These are phyloP conservation scores for Fistularia tabacaria DNA, from an alignment of 2,797 vertebrate species.

Conservation along the genomic window DNA sequence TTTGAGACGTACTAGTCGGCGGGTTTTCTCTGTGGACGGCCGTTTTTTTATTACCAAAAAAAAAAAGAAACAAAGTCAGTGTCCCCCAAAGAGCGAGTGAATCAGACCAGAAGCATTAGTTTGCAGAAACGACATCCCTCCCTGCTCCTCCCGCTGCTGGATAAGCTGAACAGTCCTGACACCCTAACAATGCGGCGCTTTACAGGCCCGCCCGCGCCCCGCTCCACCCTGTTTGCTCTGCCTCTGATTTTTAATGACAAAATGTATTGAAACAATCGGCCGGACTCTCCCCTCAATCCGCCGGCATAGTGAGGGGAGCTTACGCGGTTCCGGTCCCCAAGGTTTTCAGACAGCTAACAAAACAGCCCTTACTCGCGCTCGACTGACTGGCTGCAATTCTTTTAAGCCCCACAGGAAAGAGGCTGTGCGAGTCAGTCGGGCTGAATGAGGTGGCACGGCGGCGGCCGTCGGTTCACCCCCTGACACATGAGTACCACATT, in stretches of 20 bases:
- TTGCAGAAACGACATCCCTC: constrained; percentile 82
- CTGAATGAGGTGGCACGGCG: constrained; percentile 77
- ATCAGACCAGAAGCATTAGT: constrained; percentile 83
- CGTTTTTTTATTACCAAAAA: no score
- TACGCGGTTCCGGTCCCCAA: constrained; percentile 88
- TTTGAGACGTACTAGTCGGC: no score
- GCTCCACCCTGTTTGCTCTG: constrained; percentile 85
- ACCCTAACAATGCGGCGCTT: constrained; percentile 84
- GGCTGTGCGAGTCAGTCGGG: constrained; percentile 76
- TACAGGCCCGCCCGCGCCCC: constrained; percentile 76
- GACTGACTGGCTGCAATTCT: constrained; percentile 86
- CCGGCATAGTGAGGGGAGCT: constrained; percentile 86
- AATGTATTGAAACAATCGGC: constrained; percentile 92
- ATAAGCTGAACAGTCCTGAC: constrained; percentile 88
- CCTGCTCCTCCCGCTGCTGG: constrained; percentile 55
- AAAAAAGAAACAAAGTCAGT: not conserved
- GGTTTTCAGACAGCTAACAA: constrained; percentile 94
- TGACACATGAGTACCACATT: constrained; percentile 42
- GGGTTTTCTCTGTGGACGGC: no score
- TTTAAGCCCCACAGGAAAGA: constrained; percentile 87
- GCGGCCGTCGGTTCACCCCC: constrained; percentile 66
- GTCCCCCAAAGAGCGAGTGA: constrained; percentile 51
- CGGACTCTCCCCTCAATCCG: constrained; percentile 86
- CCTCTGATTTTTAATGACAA: constrained; percentile 88
- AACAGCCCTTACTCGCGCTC: constrained; percentile 91